phyloP scores from a whole-genome alignment of 2,888 invertebrate genomes.

The Hypomecis punctinalis region DNA sequence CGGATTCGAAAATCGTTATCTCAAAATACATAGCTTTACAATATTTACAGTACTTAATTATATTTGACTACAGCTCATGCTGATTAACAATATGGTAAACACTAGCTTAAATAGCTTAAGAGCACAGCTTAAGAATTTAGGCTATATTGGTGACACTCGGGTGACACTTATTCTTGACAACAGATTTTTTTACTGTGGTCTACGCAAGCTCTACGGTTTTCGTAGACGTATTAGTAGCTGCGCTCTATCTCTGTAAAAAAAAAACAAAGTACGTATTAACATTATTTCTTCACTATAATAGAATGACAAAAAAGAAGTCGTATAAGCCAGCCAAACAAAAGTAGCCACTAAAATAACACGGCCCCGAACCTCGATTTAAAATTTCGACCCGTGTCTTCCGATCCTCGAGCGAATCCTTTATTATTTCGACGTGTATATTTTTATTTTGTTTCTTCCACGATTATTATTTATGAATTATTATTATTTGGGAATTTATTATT shows the following conservation, averaged over 20 bases:
- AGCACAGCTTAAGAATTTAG: no score
- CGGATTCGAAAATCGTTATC: no score
- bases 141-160: no score
- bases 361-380: constrained; percentile 2
- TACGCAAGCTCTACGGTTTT: constrained; percentile 10
- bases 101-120: no score
- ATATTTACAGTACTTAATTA: no score
- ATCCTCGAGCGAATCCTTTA: constrained; percentile 76
- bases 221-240: constrained; percentile 1
- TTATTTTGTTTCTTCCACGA: constrained; percentile 81
- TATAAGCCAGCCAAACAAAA: background rate
- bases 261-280: background rate
- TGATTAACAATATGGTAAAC: no score
- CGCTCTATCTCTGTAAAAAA: background rate
- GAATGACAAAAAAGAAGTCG: background rate
- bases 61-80: no score
- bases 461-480: constrained; percentile 86
- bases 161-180: no score
- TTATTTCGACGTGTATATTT: constrained; percentile 83
- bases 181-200: background rate
- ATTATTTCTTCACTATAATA: no score
- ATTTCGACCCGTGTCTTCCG: constrained; percentile 60
- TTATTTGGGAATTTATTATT: constrained; percentile 84
- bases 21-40: no score
- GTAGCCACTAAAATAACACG: background rate